Base-by-base conservation (phyloP, 2,113 vertebrate species). In the Lepus timidus region DNA sequence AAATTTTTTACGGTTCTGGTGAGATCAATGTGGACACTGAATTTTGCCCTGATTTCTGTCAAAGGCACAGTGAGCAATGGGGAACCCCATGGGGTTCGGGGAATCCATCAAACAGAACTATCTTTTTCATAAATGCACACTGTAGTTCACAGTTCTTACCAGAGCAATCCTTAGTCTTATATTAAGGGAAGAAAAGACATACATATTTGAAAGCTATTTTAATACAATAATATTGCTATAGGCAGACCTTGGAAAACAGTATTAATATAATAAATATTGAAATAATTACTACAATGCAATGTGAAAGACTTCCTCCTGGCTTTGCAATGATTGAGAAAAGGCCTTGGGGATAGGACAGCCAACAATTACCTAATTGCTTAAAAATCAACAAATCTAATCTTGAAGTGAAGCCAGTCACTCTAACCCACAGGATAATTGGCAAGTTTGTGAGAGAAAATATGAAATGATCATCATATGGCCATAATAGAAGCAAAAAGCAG, bases 301-400 rank as follows among this genome's bases (percentile, higher is more conserved):
- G 17, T 68, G 51, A 27, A 74, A 74, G 49, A 73, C 74, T 81
- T 95, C 55, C 71, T 80, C 6, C 44, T 44, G 71, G 65, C 71
- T 91, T 79, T 10, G 7, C 33, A 14, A 16, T 52, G n/a, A 61
- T 36, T 55, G 51, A 80, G 65, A 27, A 68, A 76, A 79, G 27
- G 6, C 62, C 76, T 83, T 64, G 11, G 17, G 64, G 9, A 39
- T 39, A 51, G 14, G 22, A 67, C 12, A 79, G 87, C 83, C 71
- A 91, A 84, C 58, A 93, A 91, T 84, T 85, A 83, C 93, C 75
- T 83, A 90, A 81, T 68, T 73, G 88, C 55, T 58, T 31, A 51
- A 91, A 51, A 61, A 31, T 51, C 88, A 91, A 73, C 88, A 94
- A 79, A 58, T 31, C 17, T 93, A 65, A 68, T 44, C 83, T 88